Conservation (phyloP, 2,113 vertebrate species). For the Probosciger aterrimus region DNA sequence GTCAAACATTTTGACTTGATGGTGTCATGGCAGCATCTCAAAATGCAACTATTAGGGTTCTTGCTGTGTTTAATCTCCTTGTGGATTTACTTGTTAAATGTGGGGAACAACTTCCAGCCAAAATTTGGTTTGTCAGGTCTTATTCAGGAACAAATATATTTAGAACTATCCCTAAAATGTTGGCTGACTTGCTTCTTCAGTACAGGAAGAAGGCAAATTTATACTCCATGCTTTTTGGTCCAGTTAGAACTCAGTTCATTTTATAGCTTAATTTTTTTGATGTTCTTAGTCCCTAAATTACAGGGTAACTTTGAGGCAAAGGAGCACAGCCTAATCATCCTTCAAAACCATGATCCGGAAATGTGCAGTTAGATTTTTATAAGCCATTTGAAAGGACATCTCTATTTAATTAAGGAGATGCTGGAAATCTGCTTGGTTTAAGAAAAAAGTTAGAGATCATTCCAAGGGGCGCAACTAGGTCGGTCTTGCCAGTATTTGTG, state of each 20-base stretch:
- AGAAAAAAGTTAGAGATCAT: not conserved
- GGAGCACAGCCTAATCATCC: not conserved
- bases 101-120: not conserved
- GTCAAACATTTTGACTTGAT: conserved; percentile 2
- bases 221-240: not conserved
- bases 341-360: not conserved
- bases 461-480: not conserved
- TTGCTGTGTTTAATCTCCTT: not conserved
- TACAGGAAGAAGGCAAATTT: not conserved
- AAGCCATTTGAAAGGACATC: not conserved
- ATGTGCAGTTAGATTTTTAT: not conserved
- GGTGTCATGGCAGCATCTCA: not conserved
- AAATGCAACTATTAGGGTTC: not conserved
- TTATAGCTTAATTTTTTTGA: not conserved
- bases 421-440: not conserved
- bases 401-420: not conserved
- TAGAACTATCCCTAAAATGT: not conserved
- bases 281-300: not conserved
- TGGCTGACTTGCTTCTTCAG: not conserved
- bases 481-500: not conserved
- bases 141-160: not conserved
- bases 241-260: not conserved
- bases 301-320: not conserved
- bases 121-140: not conserved
- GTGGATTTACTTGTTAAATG: not conserved